Evolutionary conservation across 2,888 invertebrate genomes (phyloP).

Genomic region (Xiphydria camelus): DNA sequence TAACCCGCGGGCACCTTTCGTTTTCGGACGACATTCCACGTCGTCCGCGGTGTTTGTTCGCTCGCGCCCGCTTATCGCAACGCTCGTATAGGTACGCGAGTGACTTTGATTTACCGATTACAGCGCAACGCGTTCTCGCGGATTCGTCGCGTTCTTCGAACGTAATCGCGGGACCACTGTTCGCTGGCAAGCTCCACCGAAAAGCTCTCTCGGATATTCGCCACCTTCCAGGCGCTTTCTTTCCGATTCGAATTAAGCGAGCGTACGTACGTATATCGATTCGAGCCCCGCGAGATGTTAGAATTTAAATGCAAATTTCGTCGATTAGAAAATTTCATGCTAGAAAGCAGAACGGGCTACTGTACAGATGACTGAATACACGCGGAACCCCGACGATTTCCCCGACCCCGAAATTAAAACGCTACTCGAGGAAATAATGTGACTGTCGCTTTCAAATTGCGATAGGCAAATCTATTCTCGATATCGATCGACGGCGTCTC

Average conservation of each 20-base stretch:
- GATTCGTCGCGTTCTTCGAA: too few species aligned
- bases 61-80: background rate
- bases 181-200: too few species aligned
- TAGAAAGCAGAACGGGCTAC: constrained; percentile 2
- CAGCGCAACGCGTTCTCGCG: too few species aligned
- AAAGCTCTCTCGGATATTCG: too few species aligned
- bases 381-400: constrained; percentile 1
- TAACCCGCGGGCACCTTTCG: constrained; percentile 29
- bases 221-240: too few species aligned
- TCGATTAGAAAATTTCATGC: constrained; percentile 11
- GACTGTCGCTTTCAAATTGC: background rate
- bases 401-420: background rate
- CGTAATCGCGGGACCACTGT: too few species aligned
- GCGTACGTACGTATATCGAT: background rate
- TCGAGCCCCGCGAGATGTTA: background rate
- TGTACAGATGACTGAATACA: constrained; percentile 6
- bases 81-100: too few species aligned
- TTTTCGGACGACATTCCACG: constrained; percentile 33
- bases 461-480: background rate
- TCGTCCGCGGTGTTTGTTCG: background rate
- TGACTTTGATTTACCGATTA: background rate
- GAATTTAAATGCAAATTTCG: constrained; percentile 12
- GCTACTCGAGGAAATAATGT: background rate
- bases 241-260: too few species aligned
- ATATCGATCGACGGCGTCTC: too few species aligned